phyloP scores from a whole-genome alignment of 2,113 vertebrate species.

The Coryphaenoides rupestris region DNA sequence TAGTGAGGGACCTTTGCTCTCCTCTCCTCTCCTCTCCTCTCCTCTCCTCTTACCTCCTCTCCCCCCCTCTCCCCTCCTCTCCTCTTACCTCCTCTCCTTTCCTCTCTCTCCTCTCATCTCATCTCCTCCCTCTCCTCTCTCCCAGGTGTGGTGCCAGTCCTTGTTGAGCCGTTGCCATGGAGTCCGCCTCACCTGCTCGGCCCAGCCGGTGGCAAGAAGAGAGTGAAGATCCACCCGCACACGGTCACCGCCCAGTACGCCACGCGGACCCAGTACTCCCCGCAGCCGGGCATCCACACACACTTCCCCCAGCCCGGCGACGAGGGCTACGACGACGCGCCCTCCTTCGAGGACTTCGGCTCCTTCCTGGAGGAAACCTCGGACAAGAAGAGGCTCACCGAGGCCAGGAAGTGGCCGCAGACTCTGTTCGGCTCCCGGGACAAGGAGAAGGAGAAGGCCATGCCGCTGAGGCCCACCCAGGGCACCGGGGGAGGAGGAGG shows the following conservation, averaged over 20 bases:
- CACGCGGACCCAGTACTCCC: slow-evolving; percentile 65
- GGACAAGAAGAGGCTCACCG: slow-evolving; percentile 77
- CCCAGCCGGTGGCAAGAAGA: slow-evolving; percentile 80
- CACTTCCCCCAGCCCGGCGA: slow-evolving; percentile 92
- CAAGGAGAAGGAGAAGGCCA: slow-evolving; percentile 36
- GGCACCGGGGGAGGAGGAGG: slow-evolving; percentile 49
- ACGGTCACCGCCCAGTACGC: slow-evolving; percentile 92
- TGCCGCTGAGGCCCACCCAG: slow-evolving; percentile 29
- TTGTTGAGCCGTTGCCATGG: slow-evolving; percentile 71
- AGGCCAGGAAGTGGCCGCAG: slow-evolving; percentile 73
- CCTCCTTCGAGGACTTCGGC: slow-evolving; percentile 79
- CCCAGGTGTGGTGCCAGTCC: slow-evolving; percentile 49
- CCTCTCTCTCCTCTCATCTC: too few relatives aligned
- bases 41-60: too few relatives aligned
- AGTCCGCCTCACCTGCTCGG: slow-evolving; percentile 77
- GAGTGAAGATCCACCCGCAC: slow-evolving; percentile 93
- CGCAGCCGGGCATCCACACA: slow-evolving; percentile 62
- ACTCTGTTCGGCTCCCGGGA: slow-evolving; percentile 82
- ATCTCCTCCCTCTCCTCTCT: slow-evolving; percentile 22
- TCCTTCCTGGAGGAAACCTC: slow-evolving; percentile 86
- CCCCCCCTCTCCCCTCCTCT: too few relatives aligned
- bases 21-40: too few relatives aligned
- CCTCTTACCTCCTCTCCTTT: not conserved
- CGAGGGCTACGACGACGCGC: slow-evolving; percentile 81
- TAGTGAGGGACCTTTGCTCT: too few relatives aligned